These are phyloP conservation scores for Argya squamiceps DNA, from an alignment of 2,797 vertebrate genomes.

Conservation along the genomic window DNA sequence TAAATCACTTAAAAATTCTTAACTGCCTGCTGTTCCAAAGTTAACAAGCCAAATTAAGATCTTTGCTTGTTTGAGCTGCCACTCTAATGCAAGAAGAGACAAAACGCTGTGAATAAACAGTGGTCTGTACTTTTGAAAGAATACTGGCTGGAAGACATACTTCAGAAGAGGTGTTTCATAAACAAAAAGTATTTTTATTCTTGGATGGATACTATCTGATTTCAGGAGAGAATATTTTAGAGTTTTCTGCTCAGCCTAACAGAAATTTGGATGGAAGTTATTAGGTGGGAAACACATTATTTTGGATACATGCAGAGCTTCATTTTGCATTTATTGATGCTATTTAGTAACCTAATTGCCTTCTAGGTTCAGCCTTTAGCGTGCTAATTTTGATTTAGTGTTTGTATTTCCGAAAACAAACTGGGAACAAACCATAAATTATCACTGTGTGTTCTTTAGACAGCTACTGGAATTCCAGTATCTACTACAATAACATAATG, in stretches of 20 bases:
- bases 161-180: constrained; percentile 3
- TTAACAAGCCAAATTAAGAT: constrained; percentile 30
- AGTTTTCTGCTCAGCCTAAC: constrained; percentile 20
- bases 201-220: background rate
- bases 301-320: constrained; percentile 40
- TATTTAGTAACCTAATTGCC: constrained; percentile 62
- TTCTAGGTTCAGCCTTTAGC: constrained; percentile 63
- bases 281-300: constrained; percentile 25
- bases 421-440: constrained; percentile 65
- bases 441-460: constrained; percentile 56
- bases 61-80: constrained; percentile 21
- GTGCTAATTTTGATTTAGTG: constrained; percentile 74
- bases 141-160: background rate
- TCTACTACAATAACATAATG: constrained; percentile 45
- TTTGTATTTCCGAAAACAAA: constrained; percentile 74
- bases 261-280: constrained; percentile 38
- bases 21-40: background rate
- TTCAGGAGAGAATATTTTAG: background rate
- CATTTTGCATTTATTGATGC: constrained; percentile 65
- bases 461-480: constrained; percentile 54
- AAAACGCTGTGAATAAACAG: background rate
- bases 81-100: background rate
- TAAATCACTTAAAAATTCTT: constrained; percentile 13
- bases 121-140: constrained; percentile 9
- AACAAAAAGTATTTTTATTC: background rate